These are phyloP conservation scores for Embiotoca jacksoni DNA, from an alignment of 2,113 vertebrate genomes.

Conservation along the genomic window DNA sequence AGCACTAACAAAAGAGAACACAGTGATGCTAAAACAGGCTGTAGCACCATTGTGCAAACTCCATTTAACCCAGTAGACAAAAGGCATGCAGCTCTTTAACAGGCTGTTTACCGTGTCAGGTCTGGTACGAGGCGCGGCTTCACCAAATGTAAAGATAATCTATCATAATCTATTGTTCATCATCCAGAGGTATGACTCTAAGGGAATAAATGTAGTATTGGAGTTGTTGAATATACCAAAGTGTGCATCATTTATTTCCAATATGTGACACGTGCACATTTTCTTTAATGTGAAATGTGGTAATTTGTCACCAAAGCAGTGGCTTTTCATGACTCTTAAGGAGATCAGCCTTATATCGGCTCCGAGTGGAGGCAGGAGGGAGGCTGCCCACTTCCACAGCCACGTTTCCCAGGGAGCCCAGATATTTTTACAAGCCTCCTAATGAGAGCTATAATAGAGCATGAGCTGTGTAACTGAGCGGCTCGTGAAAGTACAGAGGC, in stretches of 20 bases:
- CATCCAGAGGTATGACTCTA: constrained; percentile 1
- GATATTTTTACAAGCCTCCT: constrained; percentile 75
- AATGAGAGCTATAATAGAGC: constrained; percentile 68
- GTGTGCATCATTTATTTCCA: background rate
- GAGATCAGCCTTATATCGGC: background rate
- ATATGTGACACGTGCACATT: background rate
- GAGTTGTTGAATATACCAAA: background rate
- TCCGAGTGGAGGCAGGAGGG: background rate
- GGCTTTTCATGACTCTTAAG: constrained; percentile 1
- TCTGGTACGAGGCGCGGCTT: constrained; percentile 10
- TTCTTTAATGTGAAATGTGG: constrained; percentile 8
- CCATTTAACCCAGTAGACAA: constrained; percentile 49
- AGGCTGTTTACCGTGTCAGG: constrained; percentile 32
- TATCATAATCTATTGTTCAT: constrained; percentile 16
- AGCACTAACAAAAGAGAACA: constrained; percentile 67
- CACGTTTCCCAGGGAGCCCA: constrained; percentile 56
- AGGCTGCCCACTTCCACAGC: constrained; percentile 35
- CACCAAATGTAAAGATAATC: constrained; percentile 12
- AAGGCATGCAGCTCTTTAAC: constrained; percentile 43
- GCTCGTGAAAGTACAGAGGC: constrained; percentile 41
- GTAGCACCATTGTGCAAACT: constrained; percentile 54
- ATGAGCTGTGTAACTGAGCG: constrained; percentile 25
- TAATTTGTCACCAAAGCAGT: background rate
- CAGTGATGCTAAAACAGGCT: constrained; percentile 58
- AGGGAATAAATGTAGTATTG: background rate